These are phyloP conservation scores for Apogon talboti DNA, from an alignment of 2,797 vertebrate genomes.

Conservation along the genomic window DNA sequence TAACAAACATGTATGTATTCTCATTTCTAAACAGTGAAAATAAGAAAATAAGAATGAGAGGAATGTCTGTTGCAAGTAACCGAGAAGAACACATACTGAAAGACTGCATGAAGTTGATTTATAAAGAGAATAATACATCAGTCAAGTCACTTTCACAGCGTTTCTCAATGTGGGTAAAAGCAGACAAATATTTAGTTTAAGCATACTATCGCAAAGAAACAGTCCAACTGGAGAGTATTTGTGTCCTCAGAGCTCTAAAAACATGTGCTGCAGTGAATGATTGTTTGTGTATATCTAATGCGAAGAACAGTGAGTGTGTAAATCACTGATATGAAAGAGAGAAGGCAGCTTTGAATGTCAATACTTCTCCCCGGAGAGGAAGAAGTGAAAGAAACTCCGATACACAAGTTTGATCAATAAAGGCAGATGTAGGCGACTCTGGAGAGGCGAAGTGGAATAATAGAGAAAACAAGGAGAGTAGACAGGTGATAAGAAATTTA, in stretches of 20 bases:
- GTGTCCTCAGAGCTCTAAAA: constrained; percentile 9
- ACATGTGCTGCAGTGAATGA: constrained; percentile 26
- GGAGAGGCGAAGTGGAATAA: constrained; percentile 5
- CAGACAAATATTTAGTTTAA: neutral
- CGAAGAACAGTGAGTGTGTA: constrained; percentile 45
- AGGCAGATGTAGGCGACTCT: constrained; percentile 1
- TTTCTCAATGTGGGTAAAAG: neutral
- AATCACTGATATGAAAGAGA: constrained; percentile 76
- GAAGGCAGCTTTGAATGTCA: constrained; percentile 65
- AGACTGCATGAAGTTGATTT: constrained; percentile 1
- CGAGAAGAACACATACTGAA: neutral
- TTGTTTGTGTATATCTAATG: constrained; percentile 49
- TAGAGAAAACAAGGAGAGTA: neutral
- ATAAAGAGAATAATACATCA: constrained; percentile 21
- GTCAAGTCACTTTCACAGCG: neutral
- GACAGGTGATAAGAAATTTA: neutral
- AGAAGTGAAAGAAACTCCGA: constrained; percentile 21
- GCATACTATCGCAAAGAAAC: neutral
- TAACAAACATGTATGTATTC: neutral
- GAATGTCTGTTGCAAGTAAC: constrained; percentile 4
- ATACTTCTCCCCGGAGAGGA: constrained; percentile 59
- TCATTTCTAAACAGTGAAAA: neutral
- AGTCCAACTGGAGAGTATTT: neutral
- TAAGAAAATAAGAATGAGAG: neutral
- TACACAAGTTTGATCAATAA: constrained; percentile 41